These are phyloP conservation scores for Amaurobius ferox DNA, from an alignment of 2,888 invertebrate species.

Conservation along the genomic window DNA sequence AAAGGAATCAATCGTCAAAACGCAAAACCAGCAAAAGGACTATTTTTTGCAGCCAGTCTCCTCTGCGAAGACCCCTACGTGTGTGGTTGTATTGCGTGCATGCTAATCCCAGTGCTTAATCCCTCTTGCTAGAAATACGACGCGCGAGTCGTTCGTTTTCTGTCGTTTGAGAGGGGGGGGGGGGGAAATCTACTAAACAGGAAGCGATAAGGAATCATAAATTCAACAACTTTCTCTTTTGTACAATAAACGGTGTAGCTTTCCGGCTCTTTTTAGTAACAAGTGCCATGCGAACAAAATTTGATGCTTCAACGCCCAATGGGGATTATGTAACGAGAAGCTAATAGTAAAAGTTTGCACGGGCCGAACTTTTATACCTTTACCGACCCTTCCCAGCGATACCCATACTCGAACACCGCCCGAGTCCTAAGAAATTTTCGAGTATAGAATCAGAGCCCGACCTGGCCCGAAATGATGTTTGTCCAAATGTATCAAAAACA, in stretches of 20 bases:
- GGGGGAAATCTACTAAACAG: slow-evolving; percentile 35
- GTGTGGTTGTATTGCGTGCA: not conserved
- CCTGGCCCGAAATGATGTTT: too few species aligned
- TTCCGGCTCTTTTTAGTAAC: too few species aligned
- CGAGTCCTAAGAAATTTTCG: too few species aligned
- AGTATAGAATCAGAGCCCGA: too few species aligned
- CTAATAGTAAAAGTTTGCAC: too few species aligned
- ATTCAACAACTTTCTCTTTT: slow-evolving; percentile 68
- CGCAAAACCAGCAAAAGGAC: not conserved
- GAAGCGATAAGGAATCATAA: slow-evolving; percentile 57
- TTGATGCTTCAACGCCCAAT: too few species aligned
- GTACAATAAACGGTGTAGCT: not conserved
- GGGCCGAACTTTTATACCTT: too few species aligned
- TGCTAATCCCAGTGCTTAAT: slow-evolving; percentile 3
- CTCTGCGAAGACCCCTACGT: not conserved
- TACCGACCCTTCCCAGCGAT: too few species aligned
- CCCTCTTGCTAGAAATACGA: not conserved
- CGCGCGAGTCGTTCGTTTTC: not conserved
- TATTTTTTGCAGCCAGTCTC: not conserved
- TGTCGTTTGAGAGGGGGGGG: not conserved
- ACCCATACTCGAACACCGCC: too few species aligned
- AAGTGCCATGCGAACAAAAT: too few species aligned
- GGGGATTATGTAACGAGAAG: too few species aligned
- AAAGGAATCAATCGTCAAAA: not conserved
- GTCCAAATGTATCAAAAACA: too few species aligned